Evolutionary conservation across 2,797 vertebrate species (phyloP), one percentile per base, ranked within the genome.

Genomic region (Ataeniobius toweri): DNA sequence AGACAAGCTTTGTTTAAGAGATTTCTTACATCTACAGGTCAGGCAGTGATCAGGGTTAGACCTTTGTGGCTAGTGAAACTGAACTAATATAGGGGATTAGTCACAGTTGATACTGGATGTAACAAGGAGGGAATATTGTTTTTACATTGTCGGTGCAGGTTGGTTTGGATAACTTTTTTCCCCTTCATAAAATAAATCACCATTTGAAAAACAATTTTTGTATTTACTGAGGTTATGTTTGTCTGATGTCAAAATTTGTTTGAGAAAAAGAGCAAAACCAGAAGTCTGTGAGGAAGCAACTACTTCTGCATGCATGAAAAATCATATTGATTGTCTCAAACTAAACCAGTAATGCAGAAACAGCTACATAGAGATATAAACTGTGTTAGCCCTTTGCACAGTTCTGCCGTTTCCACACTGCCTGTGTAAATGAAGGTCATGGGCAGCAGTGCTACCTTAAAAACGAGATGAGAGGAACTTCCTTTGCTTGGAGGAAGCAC

Each of bases 381-480:
- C 67, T 76, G 10, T 73, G 56, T 71, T 76, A 79, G 77, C 77
- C 74, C 63, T 18, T 74, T 63, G 1, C 0, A 3, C 39, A 46
- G 69, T 55, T 78, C 10, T 63, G 31, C 55, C 28, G 63, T 24
- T 85, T 80, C 8, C 55, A 71, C 65, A 83, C 48, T 74, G 74
- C 68, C 73, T 75, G 80, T 85, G 74, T 88, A 80, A 88, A 75
- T 87, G 71, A 63, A 77, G 83, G 87, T 74, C 74, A 85, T 84
- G 78, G 85, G 84, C 83, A 82, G 89, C 83, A 88, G 75, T 68
- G 75, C 82, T 89, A 91, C 89, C 91, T 92, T 87, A 84, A 92
- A 93, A 93, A 88, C 84, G 77, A 88, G 89, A 92, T 76, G 89
- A 91, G 91, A 89, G 87, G 87, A 89, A 91, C 90, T 93, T 95